These are phyloP conservation scores for cat (Felis catus) DNA, from an alignment of 2,113 vertebrate genomes.

Conservation along the genomic window F.catus_Fca126_mat1.0 CM031428.1:16137501-16138000, in stretches of 20 bases:
- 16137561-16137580: constrained; percentile 57
- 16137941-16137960: neutral
- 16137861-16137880: constrained; percentile 67
- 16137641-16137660: neutral
- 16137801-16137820: constrained; percentile 37
- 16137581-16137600: constrained; percentile 9
- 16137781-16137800: neutral
- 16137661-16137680: constrained; percentile 32
- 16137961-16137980: constrained; percentile 46
- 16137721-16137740: constrained; percentile 44
- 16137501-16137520: neutral
- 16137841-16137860: constrained; percentile 46
- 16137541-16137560: constrained; percentile 42
- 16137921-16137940: constrained; percentile 8
- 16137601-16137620: constrained; percentile 2
- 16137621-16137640: constrained; percentile 10
- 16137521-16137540: constrained; percentile 42
- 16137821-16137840: constrained; percentile 41
- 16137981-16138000: constrained; percentile 30
- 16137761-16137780: constrained; percentile 31
- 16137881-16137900: constrained; percentile 26
- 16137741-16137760: constrained; percentile 32
- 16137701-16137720: constrained; percentile 34
- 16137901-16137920: constrained; percentile 22
- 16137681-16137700: constrained; percentile 27